phyloP scores from a whole-genome alignment of 2,797 vertebrate genomes.

The Limnodromus scolopaceus region DNA sequence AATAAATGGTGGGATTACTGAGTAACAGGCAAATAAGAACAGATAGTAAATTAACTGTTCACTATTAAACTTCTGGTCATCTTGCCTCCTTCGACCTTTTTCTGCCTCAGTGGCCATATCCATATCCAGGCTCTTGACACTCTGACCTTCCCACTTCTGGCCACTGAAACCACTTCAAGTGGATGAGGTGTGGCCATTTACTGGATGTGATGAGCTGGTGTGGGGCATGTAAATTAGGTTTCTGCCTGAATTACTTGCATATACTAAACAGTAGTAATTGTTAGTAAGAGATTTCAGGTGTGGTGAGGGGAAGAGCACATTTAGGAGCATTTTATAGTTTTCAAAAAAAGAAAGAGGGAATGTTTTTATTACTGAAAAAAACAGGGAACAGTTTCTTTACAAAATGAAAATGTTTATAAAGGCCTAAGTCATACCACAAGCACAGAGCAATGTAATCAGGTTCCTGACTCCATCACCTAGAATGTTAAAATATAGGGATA shows the following conservation, averaged over 20 bases:
- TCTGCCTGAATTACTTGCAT: not conserved
- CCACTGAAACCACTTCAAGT: not conserved
- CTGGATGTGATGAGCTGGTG: not conserved
- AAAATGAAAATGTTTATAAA: not conserved
- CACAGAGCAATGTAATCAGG: not conserved
- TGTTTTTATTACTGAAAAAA: not conserved
- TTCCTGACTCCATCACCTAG: not conserved
- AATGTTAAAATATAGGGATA: not conserved
- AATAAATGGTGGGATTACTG: not conserved
- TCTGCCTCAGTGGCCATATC: not conserved
- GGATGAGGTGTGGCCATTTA: not conserved
- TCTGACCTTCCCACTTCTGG: not conserved
- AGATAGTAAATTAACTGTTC: not conserved
- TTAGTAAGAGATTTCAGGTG: not conserved
- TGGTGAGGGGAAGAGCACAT: not conserved
- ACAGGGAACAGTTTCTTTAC: not conserved
- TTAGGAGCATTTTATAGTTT: not conserved
- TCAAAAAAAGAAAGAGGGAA: accelerated
- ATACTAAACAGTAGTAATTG: not conserved
- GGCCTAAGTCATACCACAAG: not conserved
- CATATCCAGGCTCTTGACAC: not conserved
- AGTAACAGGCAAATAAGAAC: not conserved
- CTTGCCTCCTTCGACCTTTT: not conserved
- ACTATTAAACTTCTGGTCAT: not conserved
- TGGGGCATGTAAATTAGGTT: not conserved